A percentile compares a stretch with the other conserved stretches of the same genome.
Evolutionary conservation across 2,888 invertebrate genomes (phyloP).

Genomic region (Diploptera punctata): DNA sequence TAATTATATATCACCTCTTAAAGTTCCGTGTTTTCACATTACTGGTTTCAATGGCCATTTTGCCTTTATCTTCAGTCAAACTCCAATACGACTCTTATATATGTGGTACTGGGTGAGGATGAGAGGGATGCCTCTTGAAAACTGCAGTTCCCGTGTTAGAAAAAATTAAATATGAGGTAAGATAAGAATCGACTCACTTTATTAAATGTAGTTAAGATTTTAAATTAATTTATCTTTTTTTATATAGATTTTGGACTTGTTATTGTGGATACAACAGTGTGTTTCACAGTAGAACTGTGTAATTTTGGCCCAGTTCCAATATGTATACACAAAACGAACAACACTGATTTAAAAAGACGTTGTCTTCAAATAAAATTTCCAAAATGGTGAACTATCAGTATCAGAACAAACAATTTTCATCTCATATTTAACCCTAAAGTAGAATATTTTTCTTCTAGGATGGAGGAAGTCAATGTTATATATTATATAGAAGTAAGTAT

Average conservation of each 20-base stretch:
- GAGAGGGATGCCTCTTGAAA: no score
- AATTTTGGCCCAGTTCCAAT: background rate
- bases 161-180: no score
- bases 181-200: no score
- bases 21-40: no score
- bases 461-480: background rate
- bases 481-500: background rate
- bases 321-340: background rate
- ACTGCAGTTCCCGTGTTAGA: no score
- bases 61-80: no score
- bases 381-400: background rate
- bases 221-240: no score
- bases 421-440: background rate
- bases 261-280: background rate
- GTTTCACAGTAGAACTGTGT: background rate
- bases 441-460: background rate
- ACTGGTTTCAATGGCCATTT: no score
- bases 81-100: no score
- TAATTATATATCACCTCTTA: no score
- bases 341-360: background rate
- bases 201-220: no score
- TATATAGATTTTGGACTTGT: background rate
- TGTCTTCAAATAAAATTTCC: background rate
- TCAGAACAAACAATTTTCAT: background rate
- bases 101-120: no score